Evolutionary conservation across 2,888 invertebrate genomes (phyloP).

Genomic region (Polymixis flavicincta): DNA sequence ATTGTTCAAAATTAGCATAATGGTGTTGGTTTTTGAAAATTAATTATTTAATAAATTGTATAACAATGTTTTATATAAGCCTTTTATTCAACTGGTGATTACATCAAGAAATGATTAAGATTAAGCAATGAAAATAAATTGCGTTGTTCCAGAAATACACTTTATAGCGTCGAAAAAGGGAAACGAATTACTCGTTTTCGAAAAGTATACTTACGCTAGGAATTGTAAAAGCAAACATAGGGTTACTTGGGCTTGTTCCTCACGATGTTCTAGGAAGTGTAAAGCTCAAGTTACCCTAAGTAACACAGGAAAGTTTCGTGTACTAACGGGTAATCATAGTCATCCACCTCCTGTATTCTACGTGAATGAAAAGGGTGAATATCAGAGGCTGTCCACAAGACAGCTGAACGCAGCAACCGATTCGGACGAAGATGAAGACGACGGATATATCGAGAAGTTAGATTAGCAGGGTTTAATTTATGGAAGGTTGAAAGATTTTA

Average conservation of each 20-base stretch:
- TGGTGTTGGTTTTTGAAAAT: constrained; percentile 39
- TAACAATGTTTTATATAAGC: constrained; percentile 31
- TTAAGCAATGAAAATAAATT: constrained; percentile 8
- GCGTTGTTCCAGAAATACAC: constrained; percentile 81
- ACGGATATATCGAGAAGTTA: constrained; percentile 19
- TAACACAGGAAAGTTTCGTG: constrained; percentile 72
- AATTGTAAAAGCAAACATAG: constrained; percentile 76
- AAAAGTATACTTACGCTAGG: constrained; percentile 81
- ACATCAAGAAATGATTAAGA: background rate
- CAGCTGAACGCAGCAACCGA: constrained; percentile 24
- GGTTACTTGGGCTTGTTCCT: constrained; percentile 82
- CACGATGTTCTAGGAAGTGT: constrained; percentile 82
- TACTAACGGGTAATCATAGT: constrained; percentile 76
- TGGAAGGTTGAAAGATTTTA: background rate
- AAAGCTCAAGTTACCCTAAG: constrained; percentile 78
- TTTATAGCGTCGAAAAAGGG: constrained; percentile 84
- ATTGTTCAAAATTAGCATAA: constrained; percentile 32
- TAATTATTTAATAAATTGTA: constrained; percentile 48
- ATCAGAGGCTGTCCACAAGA: constrained; percentile 73
- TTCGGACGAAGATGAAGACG: constrained; percentile 15
- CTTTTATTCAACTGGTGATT: constrained; percentile 44
- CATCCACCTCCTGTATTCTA: constrained; percentile 83
- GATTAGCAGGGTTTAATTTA: background rate
- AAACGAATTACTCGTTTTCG: constrained; percentile 78
- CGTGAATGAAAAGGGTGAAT: constrained; percentile 77